Base-by-base conservation (phyloP, 1,140 invertebrate genomes). In the Hyposmocoma kahamanoa region DNA sequence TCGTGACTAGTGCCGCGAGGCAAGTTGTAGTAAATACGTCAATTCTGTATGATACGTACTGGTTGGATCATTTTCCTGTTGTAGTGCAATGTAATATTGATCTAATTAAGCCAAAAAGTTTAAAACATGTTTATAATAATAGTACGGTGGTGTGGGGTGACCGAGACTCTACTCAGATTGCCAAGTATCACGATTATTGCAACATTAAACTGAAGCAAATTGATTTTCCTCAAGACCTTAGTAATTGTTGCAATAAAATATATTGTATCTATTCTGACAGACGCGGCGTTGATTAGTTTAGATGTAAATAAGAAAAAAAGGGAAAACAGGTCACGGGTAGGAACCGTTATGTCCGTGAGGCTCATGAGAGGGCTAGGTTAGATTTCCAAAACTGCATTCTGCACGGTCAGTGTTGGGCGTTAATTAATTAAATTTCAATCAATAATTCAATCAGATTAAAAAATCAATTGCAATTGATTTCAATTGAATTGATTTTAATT, bases 1-100 rank as follows among this genome's bases (percentile, higher is more conserved):
- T 62, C 1, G 50, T 57, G 6, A 66, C 48, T 22, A 39, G 26
- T 38, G 59, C 63, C 1, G 63, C 47, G 0, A 8, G 47, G 2
- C 42, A 42, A 3, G 4, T 30, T 5, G 44, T 61, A 1, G 2
- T 3, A 1, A 30, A 30, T 22, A 43, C 24, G 1, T 45, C 42
- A 8, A 28, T 63, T 3, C 24, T 55, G 3, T 51, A 53, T 46
- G 46, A 39, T 19, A 26, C 24, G 5, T 53, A 49, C n/a, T 48
- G 41, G 49, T 51, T 49, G 1, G 54, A 56, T 45, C 50, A 57
- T 21, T 21, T 20, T 36, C 55, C 49, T 6, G 21, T 57, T 15
- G 8, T 24, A 10, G 50, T 57, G 17, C 28, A 50, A 48, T 60
- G 49, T 44, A 50, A 60, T 45, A 9, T 60, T 15, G 26, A 47